Evolutionary conservation across 1,140 invertebrate species (phyloP).

Genomic region (Chironomus tepperi): DNA sequence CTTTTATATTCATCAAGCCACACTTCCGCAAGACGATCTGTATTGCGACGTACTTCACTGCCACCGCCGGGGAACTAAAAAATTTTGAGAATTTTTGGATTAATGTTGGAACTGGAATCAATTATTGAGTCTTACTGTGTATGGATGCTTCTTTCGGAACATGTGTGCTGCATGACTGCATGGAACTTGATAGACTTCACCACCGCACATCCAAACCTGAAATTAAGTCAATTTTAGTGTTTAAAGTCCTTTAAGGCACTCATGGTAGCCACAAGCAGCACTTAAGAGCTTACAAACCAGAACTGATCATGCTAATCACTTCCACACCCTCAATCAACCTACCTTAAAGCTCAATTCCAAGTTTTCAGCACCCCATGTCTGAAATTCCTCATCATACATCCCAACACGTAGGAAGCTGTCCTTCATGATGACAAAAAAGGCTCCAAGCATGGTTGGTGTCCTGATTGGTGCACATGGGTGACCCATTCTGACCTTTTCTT

Average conservation of each 20-base stretch:
- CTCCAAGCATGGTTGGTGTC: constrained; percentile 91
- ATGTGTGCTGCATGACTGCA: constrained; percentile 96
- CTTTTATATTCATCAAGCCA: constrained; percentile 96
- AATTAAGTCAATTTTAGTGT: too few relatives aligned
- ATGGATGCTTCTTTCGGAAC: constrained; percentile 46
- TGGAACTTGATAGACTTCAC: constrained; percentile 82
- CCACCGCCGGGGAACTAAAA: neutral
- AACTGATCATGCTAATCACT: too few relatives aligned
- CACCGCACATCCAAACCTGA: constrained; percentile 62
- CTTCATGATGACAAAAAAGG: constrained; percentile 81
- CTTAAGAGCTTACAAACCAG: too few relatives aligned
- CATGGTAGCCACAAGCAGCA: too few relatives aligned
- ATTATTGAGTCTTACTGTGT: neutral
- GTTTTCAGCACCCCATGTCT: constrained; percentile 85
- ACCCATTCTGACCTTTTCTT: constrained; percentile 53
- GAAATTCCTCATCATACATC: constrained; percentile 65
- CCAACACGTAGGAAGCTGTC: constrained; percentile 94
- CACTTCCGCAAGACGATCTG: constrained; percentile 69
- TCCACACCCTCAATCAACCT: constrained; percentile 37
- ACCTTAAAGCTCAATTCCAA: constrained; percentile 96
- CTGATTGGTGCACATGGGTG: constrained; percentile 83
- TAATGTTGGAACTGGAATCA: neutral
- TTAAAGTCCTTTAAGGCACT: too few relatives aligned
- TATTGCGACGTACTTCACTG: neutral
- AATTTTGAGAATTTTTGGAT: neutral